Evolutionary conservation across 2,888 invertebrate species (phyloP).

Genomic region (Epicampocera succincta): DNA sequence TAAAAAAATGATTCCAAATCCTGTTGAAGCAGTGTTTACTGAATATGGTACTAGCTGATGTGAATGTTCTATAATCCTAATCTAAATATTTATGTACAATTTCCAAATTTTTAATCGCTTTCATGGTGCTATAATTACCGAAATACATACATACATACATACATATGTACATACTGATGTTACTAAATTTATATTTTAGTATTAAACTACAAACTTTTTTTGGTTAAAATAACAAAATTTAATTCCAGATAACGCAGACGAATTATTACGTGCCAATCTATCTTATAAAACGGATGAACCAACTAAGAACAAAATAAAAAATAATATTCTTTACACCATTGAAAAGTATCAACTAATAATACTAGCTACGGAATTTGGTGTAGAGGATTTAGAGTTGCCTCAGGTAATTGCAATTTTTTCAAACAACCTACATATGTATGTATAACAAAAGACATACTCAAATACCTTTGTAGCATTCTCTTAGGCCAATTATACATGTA

Average conservation of each 20-base stretch:
- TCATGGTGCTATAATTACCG: no score
- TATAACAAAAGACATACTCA: conserved; percentile 51
- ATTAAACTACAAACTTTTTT: no score
- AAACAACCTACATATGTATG: neutral
- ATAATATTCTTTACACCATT: conserved; percentile 93
- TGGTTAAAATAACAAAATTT: conserved; percentile 35
- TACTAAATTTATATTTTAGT: no score
- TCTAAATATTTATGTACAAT: no score
- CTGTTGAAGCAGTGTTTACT: no score
- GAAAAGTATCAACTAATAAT: conserved; percentile 95
- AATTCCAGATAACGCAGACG: conserved; percentile 62
- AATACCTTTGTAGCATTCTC: conserved; percentile 10
- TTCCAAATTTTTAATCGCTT: no score
- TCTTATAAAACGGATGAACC: conserved; percentile 84
- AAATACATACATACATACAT: no score
- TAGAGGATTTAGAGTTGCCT: conserved; percentile 91
- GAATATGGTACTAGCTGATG: no score
- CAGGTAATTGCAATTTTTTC: conserved; percentile 85
- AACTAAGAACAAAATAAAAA: conserved; percentile 92
- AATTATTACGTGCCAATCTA: conserved; percentile 48
- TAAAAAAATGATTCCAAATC: no score
- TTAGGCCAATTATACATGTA: no score
- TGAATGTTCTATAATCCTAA: no score
- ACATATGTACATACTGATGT: no score
- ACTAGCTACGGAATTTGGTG: conserved; percentile 96